A percentile compares a stretch with the other conserved stretches of the same genome.
Conservation (phyloP, 2,113 vertebrate species). For the Rissa tridactyla region DNA sequence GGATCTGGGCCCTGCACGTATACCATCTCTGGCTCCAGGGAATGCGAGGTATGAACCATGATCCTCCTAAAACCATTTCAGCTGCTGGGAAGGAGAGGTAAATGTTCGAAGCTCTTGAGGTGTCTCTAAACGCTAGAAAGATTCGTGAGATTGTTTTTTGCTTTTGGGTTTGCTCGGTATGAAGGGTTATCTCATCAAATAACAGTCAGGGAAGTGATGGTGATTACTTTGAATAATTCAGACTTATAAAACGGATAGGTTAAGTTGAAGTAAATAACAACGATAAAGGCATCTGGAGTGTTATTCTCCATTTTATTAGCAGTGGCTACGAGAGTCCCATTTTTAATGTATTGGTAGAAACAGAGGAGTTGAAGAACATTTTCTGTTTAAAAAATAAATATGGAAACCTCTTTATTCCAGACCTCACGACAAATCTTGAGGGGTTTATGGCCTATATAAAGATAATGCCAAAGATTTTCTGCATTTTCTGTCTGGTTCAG, state of each 20-base stretch:
- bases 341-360: neutral
- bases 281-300: constrained; percentile 25
- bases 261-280: constrained; percentile 65
- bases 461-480: neutral
- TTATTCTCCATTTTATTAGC: neutral
- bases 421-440: neutral
- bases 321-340: neutral
- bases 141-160: constrained; percentile 57
- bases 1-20: constrained; percentile 97
- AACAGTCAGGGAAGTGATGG: constrained; percentile 51
- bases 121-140: constrained; percentile 73
- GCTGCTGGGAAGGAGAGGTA: constrained; percentile 95
- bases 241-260: constrained; percentile 56
- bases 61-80: constrained; percentile 94
- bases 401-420: neutral
- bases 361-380: neutral
- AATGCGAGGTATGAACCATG: constrained; percentile 99
- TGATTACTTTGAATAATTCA: constrained; percentile 55
- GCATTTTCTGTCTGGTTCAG: neutral
- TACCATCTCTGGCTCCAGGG: constrained; percentile 98
- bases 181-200: constrained; percentile 67
- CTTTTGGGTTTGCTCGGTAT: constrained; percentile 64
- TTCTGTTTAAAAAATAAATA: neutral
- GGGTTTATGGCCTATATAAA: neutral
- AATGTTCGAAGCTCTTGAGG: constrained; percentile 83